phyloP scores from a whole-genome alignment of 1,140 invertebrate genomes.

The Plutomurus gul region DNA sequence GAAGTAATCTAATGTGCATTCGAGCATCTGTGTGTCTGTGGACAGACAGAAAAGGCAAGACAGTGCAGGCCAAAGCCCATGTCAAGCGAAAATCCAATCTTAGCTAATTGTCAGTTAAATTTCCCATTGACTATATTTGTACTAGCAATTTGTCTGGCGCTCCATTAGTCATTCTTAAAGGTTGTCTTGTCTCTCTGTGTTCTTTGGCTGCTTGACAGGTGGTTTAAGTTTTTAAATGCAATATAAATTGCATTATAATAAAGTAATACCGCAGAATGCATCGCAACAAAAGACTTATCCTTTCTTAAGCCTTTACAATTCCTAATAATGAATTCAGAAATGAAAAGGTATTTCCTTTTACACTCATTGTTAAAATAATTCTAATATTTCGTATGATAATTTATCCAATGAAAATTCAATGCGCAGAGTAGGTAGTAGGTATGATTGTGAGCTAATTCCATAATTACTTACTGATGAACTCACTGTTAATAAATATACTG shows the following conservation, averaged over 20 bases:
- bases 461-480: not conserved
- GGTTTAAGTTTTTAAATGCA: not conserved
- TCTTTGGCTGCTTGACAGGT: constrained; percentile 12
- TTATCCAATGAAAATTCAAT: too few species aligned
- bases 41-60: not conserved
- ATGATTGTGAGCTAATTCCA: too few species aligned
- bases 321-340: too few species aligned
- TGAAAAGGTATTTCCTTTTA: too few species aligned
- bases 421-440: too few species aligned
- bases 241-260: not conserved
- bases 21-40: too few species aligned
- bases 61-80: constrained; percentile 14
- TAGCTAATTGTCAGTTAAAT: not conserved
- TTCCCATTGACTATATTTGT: constrained; percentile 21
- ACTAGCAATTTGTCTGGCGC: not conserved
- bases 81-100: not conserved
- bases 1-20: too few species aligned
- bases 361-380: too few species aligned
- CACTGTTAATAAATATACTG: not conserved
- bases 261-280: not conserved
- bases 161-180: constrained; percentile 21
- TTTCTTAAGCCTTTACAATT: not conserved
- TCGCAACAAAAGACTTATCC: not conserved
- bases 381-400: too few species aligned
- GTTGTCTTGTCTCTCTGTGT: constrained; percentile 19